phyloP scores from a whole-genome alignment of 2,113 vertebrate species.

The Odontophorus gujanensis region DNA sequence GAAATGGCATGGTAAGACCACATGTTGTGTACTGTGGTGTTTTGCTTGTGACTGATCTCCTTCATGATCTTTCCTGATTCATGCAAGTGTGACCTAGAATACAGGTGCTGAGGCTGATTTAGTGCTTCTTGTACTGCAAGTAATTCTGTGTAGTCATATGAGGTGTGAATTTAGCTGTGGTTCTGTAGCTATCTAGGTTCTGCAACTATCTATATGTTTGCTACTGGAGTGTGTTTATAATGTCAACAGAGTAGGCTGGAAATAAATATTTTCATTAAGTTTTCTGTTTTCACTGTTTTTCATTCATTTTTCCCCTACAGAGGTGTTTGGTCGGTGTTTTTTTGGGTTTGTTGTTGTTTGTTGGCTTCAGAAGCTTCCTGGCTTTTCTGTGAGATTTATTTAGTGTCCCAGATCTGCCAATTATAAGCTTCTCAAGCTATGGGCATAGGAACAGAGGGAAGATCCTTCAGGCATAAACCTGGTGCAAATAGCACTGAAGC shows the following conservation, averaged over 20 bases:
- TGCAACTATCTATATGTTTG: not conserved
- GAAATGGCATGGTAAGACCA: not conserved
- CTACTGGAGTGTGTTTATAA: not conserved
- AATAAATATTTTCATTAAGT: not conserved
- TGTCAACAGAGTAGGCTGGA: not conserved
- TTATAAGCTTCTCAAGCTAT: constrained; percentile 21
- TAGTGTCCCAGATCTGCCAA: constrained; percentile 65
- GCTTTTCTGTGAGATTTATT: constrained; percentile 10
- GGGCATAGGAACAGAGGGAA: constrained; percentile 4
- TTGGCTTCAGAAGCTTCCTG: constrained; percentile 39
- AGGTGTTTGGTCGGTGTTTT: not conserved
- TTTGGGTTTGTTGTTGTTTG: not conserved
- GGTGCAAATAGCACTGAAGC: not conserved
- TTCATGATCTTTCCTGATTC: not conserved
- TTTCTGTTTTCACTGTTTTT: not conserved
- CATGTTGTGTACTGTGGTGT: accelerated
- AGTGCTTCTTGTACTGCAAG: not conserved
- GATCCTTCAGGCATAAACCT: constrained; percentile 48
- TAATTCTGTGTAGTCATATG: not conserved
- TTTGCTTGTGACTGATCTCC: constrained; percentile 24
- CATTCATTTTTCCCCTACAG: not conserved
- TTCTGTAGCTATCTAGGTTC: not conserved
- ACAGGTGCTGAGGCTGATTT: not conserved
- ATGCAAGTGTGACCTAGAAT: not conserved
- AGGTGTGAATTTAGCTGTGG: not conserved